Evolutionary conservation across 1,140 invertebrate genomes (phyloP), one percentile per base, ranked within the genome.

Genomic region (Solenopsis fugax): DNA sequence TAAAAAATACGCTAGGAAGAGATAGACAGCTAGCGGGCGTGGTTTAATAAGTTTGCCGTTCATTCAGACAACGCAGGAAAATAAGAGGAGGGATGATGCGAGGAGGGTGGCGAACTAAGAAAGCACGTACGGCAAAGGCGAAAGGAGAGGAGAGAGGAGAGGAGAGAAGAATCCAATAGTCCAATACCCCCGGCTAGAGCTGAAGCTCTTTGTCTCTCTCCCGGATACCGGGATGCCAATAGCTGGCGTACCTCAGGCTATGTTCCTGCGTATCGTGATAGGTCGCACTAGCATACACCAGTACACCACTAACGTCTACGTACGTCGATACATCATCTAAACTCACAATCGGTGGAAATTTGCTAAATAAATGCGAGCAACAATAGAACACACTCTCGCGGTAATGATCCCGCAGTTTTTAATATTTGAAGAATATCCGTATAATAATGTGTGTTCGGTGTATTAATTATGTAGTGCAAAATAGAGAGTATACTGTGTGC

Each of bases 121-220:
- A 65, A 84, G 41, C 60, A 75, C 52, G 12, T 56, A 69, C 34
- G n/a, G 21, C 41, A 56, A 37, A 76, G 60, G 24, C 16, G 21
- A 29, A 41, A 37, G 65, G 72, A 86, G 29, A 29, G 29, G 2
- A 2, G 2, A 2, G 64, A 34, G 29, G 4, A 41, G 65, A 82
- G n/a, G 50, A 72, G 89, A 71, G 18, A 72, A 88, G 89, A 87
- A 91, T 89, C 77, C 87, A 89, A 90, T 91, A 91, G 89, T 89
- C 89, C 90, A 91, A 91, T 91, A 87, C 80, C 80, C 62, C 62
- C 75, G 52, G 80, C 76, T 67, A 85, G 87, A 87, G 82, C 85
- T 78, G 75, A 87, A 84, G 89, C 87, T 89, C 90, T 91, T 91
- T 91, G 88, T 91, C 90, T 91, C 87, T 72, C 90, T 86, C 85